Base-by-base conservation (phyloP, 2,113 vertebrate genomes). In the Gambusia affinis region DNA sequence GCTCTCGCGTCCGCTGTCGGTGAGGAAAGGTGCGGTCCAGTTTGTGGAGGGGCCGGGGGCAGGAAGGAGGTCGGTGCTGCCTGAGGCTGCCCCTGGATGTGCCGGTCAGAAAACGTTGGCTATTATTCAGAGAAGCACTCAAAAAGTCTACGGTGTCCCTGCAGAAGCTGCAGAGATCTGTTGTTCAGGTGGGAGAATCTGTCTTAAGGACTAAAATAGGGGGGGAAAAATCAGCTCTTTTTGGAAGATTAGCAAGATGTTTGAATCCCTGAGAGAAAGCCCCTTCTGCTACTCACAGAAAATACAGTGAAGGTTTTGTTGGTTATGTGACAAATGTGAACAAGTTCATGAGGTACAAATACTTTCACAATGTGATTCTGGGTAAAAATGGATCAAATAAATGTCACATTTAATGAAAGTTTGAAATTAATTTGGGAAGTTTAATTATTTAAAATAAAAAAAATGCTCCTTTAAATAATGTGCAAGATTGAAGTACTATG, bases 1-100 rank as follows among this genome's bases (percentile, higher is more conserved):
- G 15, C 94, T 95, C 85, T 95, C 94, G 29, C 93, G 87, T 47
- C 96, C 96, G 27, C 95, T 97, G 92, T 98, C 98, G 64, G 95
- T 96, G 70, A 96, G 89, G 64, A 99, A 95, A 24, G 95, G 95
- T 2, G 92, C 92, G 8, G 98, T 99, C 98, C 98, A 99, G 90
- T 98, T 98, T 66, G 96, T 92, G 67, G 95, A 90, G 11, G 93
- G 60, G 68, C 93, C 95, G 60, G 97, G 96, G 73, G 96, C 95
- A 0, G 98, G 98, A 62, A 99, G 94, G 67, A 99, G 95, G 87
- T 99, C 97, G 5, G 96, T 97, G 89, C 96, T 97, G 88, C 97
- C 97, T 4, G 97, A 98, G 60, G 97, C 97, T 64, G 97, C 96
- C 85, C 97, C 98, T 99, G 87, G 37, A 14, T 81, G 81, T 73